Base-by-base conservation (phyloP, 2,888 invertebrate genomes). In the Erebia ligea region DNA sequence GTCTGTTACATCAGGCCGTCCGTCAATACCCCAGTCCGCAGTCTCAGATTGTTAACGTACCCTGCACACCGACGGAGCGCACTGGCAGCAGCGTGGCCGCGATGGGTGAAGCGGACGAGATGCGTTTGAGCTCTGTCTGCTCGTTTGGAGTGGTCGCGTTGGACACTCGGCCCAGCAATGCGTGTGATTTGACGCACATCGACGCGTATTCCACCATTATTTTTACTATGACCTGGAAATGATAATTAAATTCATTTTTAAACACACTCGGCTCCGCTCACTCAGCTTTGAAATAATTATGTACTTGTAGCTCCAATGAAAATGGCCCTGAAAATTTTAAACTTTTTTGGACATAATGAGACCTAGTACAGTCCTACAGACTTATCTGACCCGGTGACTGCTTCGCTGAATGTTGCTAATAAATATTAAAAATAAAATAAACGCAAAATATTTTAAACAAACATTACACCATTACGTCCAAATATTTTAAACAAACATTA, bases 61-160 rank as follows among this genome's bases (percentile, higher is more conserved):
- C 98, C 95, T 98, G 99, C 48, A 99, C 99, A 68, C 99, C 99
- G 48, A 99, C 99, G 76, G 98, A 97, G 79, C 98, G 95, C 76
- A 99, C 95, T 13, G 99, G 99, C 86, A 99, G 93, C 77, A 99
- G 94, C 6, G 98, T 97, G 71, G 98, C 97, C 69, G 96, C 95
- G 75, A 98, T 94, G 78, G 92, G 89, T 81, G 96, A 95, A 81
- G 95, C 95, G 85, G 95, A 96, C 74, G 95, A 96, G 90, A 98
- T 97, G 85, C 95, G 95, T 83, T 95, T 92, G 74, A 97, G 94
- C 81, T 94, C 94, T 62, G 90, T 87, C 83, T 96, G 95, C 91
- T 98, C 98, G 21, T 94, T 93, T 80, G 96, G 94, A 70, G 95
- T 95, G 74, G 97, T 97, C 17, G 97, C 96, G 82, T 95, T 95